Evolutionary conservation across 2,113 vertebrate species (phyloP).

Genomic region (Craseonycteris thonglongyai): DNA sequence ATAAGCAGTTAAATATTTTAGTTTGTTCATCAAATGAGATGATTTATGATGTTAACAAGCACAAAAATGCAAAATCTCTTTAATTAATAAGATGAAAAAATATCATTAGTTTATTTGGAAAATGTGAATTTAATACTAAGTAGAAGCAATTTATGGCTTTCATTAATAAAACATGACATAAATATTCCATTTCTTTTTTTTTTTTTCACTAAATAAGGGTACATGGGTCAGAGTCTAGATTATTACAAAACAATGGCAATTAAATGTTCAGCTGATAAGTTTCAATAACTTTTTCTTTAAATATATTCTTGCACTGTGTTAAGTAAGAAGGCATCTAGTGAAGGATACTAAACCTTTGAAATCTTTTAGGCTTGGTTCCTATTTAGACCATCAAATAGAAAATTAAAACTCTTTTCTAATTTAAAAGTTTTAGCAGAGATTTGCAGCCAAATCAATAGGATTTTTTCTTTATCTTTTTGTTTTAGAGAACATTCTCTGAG

Average conservation of each 20-base stretch:
- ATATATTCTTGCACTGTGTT: not conserved
- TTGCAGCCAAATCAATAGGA: rapidly evolving
- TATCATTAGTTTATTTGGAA: not conserved
- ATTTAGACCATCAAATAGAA: not conserved
- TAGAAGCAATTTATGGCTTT: not conserved
- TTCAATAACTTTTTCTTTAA: not conserved
- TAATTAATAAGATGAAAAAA: not conserved
- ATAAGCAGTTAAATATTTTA: not conserved
- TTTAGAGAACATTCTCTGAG: not conserved
- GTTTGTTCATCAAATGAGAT: not conserved
- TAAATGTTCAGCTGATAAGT: not conserved
- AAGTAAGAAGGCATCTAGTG: not conserved
- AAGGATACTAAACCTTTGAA: not conserved
- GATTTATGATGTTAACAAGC: not conserved
- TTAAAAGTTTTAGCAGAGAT: not conserved
- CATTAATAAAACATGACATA: not conserved
- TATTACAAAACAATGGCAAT: not conserved
- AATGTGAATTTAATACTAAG: not conserved
- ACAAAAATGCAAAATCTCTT: not conserved
- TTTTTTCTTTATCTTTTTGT: not conserved
- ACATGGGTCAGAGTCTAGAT: not conserved
- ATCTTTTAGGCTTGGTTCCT: not conserved
- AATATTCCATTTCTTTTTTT: not conserved
- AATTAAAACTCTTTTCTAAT: not conserved
- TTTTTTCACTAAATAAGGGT: not conserved